Conservation (phyloP, 2,113 vertebrate genomes). For the Jaculus jaculus region DNA sequence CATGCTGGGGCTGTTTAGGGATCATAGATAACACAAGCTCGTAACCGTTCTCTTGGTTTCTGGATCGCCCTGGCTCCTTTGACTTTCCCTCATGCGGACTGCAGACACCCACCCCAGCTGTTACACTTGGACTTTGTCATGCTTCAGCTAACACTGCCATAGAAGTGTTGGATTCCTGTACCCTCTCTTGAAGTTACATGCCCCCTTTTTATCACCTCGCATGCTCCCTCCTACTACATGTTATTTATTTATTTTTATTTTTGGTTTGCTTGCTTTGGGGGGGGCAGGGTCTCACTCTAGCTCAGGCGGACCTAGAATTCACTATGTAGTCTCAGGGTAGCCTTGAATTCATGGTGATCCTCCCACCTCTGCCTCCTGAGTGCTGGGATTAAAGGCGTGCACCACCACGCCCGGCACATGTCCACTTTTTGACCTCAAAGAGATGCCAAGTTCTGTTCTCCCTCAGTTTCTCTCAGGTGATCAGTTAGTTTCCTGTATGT, state of each 20-base stretch:
- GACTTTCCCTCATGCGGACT: background rate
- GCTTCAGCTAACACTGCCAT: background rate
- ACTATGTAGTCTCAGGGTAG: too few species aligned
- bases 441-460: background rate
- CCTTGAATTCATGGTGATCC: too few species aligned
- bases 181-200: background rate
- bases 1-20: background rate
- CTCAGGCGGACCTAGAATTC: too few species aligned
- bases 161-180: background rate
- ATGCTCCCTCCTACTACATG: background rate
- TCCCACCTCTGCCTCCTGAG: too few species aligned
- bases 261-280: too few species aligned
- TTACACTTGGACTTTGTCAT: background rate
- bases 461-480: background rate
- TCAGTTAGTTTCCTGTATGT: background rate
- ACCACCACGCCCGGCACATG: too few species aligned
- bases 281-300: too few species aligned
- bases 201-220: background rate
- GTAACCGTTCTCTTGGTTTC: accelerated
- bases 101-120: background rate
- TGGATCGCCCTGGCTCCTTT: background rate
- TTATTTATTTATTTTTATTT: too few species aligned
- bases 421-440: background rate
- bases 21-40: background rate
- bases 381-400: too few species aligned